A percentile compares a stretch with the other conserved stretches of the same genome.
Conservation (phyloP, 2,888 invertebrate species). For the Coremacera marginata region DNA sequence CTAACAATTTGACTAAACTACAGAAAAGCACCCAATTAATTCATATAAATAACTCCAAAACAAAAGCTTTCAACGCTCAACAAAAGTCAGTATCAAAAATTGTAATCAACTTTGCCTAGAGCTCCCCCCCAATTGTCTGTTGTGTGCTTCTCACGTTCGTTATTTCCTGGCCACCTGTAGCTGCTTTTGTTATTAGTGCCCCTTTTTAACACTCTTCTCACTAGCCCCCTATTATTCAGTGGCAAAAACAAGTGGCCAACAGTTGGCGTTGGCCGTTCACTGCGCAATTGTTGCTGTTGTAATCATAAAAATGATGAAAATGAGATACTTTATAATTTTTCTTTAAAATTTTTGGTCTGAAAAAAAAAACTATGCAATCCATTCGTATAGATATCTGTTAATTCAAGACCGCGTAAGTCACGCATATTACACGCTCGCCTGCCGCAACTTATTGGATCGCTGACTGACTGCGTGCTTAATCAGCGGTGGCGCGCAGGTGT, state of each 20-base stretch:
- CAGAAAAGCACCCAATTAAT: no score
- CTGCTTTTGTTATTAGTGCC: background rate
- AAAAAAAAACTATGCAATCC: conserved; percentile 11
- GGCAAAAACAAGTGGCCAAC: conserved; percentile 17
- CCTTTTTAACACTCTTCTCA: background rate
- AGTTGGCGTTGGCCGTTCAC: conserved; percentile 14
- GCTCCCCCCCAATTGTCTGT: background rate
- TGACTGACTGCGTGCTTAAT: conserved; percentile 25
- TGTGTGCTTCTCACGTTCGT: background rate
- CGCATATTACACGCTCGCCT: conserved; percentile 7
- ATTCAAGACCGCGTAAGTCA: conserved; percentile 26
- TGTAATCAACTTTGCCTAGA: background rate
- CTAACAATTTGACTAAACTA: no score
- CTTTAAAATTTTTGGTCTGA: background rate
- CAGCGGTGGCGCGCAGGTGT: conserved; percentile 51
- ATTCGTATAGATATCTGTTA: background rate
- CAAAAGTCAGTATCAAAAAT: no score
- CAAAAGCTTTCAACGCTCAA: no score
- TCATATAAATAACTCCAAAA: no score
- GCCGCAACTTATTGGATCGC: background rate
- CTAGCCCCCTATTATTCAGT: conserved; percentile 29
- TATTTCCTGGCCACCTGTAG: conserved; percentile 17
- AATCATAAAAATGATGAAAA: no score
- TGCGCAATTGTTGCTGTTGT: conserved; percentile 10
- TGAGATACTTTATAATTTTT: no score